Conservation (phyloP, 2,888 invertebrate genomes). For the Brachycybe producta region DNA sequence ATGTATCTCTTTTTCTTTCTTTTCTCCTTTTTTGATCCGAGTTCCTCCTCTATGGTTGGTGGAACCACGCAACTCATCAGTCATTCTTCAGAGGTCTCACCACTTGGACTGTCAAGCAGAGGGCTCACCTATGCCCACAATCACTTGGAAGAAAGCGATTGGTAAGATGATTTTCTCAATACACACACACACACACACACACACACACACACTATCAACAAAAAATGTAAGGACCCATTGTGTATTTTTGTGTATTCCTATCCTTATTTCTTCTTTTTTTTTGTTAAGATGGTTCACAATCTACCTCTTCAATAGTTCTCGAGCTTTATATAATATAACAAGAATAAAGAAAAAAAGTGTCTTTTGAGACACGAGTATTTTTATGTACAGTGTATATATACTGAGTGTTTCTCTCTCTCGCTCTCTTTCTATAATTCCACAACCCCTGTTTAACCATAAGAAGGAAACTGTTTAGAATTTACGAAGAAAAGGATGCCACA, state of each 20-base stretch:
- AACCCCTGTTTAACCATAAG: too few relatives aligned
- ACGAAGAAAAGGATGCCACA: too few relatives aligned
- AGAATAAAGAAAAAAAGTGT: too few relatives aligned
- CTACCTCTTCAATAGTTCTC: not conserved
- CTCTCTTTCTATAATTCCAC: too few relatives aligned
- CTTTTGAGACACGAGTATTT: too few relatives aligned
- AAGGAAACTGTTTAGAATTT: too few relatives aligned
- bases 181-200: too few relatives aligned
- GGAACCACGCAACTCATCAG: slow-evolving; percentile 26
- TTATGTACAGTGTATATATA: too few relatives aligned
- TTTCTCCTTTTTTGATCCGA: slow-evolving; percentile 20
- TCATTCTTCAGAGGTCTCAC: slow-evolving; percentile 23
- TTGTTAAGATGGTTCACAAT: not conserved
- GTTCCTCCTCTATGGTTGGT: slow-evolving; percentile 27
- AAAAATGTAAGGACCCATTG: not conserved
- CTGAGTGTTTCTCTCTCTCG: too few relatives aligned
- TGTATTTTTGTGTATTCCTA: not conserved
- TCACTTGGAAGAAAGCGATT: slow-evolving; percentile 21
- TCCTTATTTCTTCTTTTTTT: not conserved
- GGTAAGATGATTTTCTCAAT: slow-evolving; percentile 18
- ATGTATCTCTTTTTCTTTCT: too few relatives aligned
- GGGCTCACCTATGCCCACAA: slow-evolving; percentile 18
- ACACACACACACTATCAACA: too few relatives aligned
- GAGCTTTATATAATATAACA: too few relatives aligned
- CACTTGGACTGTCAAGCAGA: slow-evolving; percentile 20